Conservation (phyloP, 2,113 vertebrate genomes). For the Synchiropus splendidus region DNA sequence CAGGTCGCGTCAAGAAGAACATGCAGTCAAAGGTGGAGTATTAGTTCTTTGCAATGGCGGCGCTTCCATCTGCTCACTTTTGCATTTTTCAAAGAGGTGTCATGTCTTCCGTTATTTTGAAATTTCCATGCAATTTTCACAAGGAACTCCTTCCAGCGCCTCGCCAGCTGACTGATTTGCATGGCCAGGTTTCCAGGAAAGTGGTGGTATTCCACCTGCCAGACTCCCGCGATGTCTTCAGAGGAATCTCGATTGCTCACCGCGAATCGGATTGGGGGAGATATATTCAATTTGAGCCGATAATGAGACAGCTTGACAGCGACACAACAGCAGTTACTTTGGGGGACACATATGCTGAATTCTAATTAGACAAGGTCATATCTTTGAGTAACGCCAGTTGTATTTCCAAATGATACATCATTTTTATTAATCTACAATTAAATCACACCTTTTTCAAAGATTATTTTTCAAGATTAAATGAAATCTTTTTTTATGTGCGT, state of each 20-base stretch:
- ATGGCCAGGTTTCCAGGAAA: slow-evolving; percentile 24
- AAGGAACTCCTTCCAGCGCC: slow-evolving; percentile 21
- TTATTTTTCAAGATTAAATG: slow-evolving; percentile 6
- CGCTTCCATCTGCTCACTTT: slow-evolving; percentile 53
- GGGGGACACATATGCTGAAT: too few relatives aligned
- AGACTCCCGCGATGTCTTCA: slow-evolving; percentile 22
- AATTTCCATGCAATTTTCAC: slow-evolving; percentile 41
- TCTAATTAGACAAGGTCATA: too few relatives aligned
- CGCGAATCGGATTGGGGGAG: slow-evolving; percentile 30
- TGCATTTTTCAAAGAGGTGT: slow-evolving; percentile 46
- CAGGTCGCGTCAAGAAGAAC: slow-evolving; percentile 58
- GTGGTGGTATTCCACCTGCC: slow-evolving; percentile 34
- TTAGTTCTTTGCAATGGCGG: slow-evolving; percentile 38
- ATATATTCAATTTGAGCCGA: slow-evolving; percentile 52
- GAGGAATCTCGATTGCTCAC: slow-evolving; percentile 30
- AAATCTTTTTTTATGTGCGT: slow-evolving; percentile 19
- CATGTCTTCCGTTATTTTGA: slow-evolving; percentile 35
- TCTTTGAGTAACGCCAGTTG: slow-evolving; percentile 42
- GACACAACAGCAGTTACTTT: slow-evolving; percentile 52
- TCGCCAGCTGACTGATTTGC: slow-evolving; percentile 43
- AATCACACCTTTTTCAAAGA: slow-evolving; percentile 5
- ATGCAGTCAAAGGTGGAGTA: slow-evolving; percentile 34
- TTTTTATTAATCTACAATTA: slow-evolving; percentile 12
- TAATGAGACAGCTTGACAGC: slow-evolving; percentile 56
- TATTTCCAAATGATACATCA: not conserved